Base-by-base conservation (phyloP, 2,888 invertebrate genomes). In the Mimas tiliae region DNA sequence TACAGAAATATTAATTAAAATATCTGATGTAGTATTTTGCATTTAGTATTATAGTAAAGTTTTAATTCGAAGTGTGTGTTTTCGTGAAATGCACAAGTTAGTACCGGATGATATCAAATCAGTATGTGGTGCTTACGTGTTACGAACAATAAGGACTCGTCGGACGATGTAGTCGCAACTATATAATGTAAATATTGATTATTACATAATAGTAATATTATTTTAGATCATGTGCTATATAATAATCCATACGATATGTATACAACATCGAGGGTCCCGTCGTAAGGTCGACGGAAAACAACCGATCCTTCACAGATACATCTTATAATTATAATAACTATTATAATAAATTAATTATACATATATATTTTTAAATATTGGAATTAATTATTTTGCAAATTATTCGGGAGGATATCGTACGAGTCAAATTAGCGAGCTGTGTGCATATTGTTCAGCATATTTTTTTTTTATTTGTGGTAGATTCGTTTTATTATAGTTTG, bases 141-240 rank as follows among this genome's bases (percentile, higher is more conserved):
- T 71, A 68, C 70, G 71, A 72, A 73, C 71, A 42, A 67, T 70
- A 70, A 70, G 76, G 68, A 70, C 68, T 74, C 74, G 74, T 75
- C 80, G 77, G 77, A 71, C 78, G 80, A 76, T 77, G 79, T 72
- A 77, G 80, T 78, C 78, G 79, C 79, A 76, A 80, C 80, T 81
- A 75, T 73, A 62, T 62, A 80, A 82, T 91, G 91, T 93, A 91
- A 90, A 92, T 91, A 92, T 90, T 87, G 87, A 88, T 90, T 86
- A 90, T 89, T 91, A 92, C 90, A 87, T 88, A 87, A 87, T 91
- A 86, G 87, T 92, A 89, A 90, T 90, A 85, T 89, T 90, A 90
- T 89, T 88, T 87, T 92, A 91, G 90, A 90, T 84, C 87, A 82
- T 87, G 92, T 92, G 92, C 92, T 92, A 91, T 91, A 90, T n/a